Evolutionary conservation across 2,797 vertebrate species (phyloP).

Genomic region (Podargus strigoides): DNA sequence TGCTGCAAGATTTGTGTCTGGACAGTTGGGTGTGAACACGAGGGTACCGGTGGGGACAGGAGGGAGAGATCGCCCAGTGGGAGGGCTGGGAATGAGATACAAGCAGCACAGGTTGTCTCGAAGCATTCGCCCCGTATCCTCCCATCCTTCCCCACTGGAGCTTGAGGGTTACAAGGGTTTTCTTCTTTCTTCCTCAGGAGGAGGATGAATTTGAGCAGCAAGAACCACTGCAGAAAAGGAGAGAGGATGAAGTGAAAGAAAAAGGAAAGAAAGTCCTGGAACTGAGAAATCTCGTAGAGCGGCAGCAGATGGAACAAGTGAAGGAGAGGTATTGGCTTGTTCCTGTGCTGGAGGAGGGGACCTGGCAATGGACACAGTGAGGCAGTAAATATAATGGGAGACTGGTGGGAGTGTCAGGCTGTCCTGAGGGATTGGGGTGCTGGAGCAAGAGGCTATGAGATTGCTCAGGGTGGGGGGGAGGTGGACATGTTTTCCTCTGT

Average conservation of each 20-base stretch:
- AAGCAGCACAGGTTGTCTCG: not conserved
- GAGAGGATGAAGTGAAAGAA: not conserved
- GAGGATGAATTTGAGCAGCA: not conserved
- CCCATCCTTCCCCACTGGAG: not conserved
- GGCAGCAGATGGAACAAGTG: not conserved
- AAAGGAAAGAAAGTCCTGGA: slow-evolving; percentile 28
- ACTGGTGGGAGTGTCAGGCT: not conserved
- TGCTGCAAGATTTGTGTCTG: not conserved
- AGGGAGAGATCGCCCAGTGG: not conserved
- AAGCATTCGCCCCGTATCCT: rapidly evolving
- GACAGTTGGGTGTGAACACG: not conserved
- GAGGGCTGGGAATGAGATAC: not conserved
- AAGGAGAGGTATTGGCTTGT: not conserved
- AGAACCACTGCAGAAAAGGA: not conserved
- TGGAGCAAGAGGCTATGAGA: not conserved
- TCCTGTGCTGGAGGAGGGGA: not conserved
- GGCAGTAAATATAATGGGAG: not conserved
- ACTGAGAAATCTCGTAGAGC: slow-evolving; percentile 3
- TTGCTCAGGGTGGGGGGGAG: not conserved
- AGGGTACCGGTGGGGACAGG: not conserved
- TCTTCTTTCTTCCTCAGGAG: not conserved
- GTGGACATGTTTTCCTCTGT: rapidly evolving
- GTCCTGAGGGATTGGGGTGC: not conserved
- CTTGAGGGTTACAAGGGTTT: not conserved
- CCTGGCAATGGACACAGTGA: rapidly evolving